Base-by-base conservation (phyloP, 2,888 invertebrate genomes). In the Drymonia ruficornis region DNA sequence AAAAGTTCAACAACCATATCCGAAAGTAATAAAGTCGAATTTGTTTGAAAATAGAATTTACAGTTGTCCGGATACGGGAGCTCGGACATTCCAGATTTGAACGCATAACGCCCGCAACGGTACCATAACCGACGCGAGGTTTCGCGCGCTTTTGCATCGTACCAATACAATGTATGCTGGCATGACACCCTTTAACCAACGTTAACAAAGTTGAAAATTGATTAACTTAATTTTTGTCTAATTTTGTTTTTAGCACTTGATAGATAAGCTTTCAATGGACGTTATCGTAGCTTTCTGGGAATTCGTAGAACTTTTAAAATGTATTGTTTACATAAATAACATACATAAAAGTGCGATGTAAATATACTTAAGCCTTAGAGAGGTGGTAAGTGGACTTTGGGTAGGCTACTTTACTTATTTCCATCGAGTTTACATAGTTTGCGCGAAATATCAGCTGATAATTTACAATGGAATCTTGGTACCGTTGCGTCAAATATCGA, bases 61-160 rank as follows among this genome's bases (percentile, higher is more conserved):
- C 34, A 16, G 34, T 18, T n/a, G 31, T 34, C 47, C 47, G 47
- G 47, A 47, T 34, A 47, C 34, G 18, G 46, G 47, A 34, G 18
- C 18, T 15, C 18, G 31, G 47, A 47, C 47, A 47, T 47, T 47
- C 47, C 47, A 47, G 47, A 47, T 47, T 72, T 72, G 70, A 72
- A 72, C 70, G 62, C 68, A 66, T 67, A 72, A 69, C 80, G 79
- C 70, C 66, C 78, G 68, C 80, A 84, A 85, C 85, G 85, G 85
- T 84, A 86, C 74, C 65, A 68, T 83, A 85, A 85, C 84, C 76
- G 84, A 73, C 80, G 68, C 65, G 18, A 48, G 55, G 69, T 76
- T 84, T 84, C 80, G 84, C 84, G 84, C 84, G 83, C 84, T 82
- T 83, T 83, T 76, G 65, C 67, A 63, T 52, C 63, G 61, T 52